phyloP scores from a whole-genome alignment of 2,888 invertebrate genomes.

The Nesidiocoris tenuis region DNA sequence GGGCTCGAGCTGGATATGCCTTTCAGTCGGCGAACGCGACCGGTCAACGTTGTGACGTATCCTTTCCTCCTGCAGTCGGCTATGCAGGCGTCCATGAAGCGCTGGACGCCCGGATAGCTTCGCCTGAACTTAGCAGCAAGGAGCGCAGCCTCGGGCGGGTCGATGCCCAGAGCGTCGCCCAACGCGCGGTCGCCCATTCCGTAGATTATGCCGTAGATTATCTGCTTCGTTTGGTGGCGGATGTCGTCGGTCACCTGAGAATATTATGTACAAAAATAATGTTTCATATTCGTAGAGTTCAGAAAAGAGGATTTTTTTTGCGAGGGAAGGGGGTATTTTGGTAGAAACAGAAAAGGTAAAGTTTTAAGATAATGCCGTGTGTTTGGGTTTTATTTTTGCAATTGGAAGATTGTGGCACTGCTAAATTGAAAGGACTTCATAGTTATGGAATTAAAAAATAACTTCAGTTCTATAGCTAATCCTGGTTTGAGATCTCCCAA shows the following conservation, averaged over 20 bases:
- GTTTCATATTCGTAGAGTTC: no score
- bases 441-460: no score
- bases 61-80: conserved; percentile 69
- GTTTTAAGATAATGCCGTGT: no score
- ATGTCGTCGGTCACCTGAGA: conserved; percentile 72
- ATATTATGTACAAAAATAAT: no score
- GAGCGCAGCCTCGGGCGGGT: conserved; percentile 70
- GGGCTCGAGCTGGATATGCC: conserved; percentile 66
- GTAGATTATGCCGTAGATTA: conserved; percentile 96
- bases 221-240: conserved; percentile 84
- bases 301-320: no score
- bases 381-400: no score
- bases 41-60: conserved; percentile 80
- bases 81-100: conserved; percentile 62
- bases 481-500: no score
- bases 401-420: no score
- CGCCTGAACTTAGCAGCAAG: conserved; percentile 81
- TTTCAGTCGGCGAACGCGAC: conserved; percentile 75
- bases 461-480: no score
- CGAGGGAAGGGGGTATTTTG: no score
- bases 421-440: no score
- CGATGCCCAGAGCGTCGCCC: conserved; percentile 69
- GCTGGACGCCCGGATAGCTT: conserved; percentile 62
- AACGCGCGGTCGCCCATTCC: conserved; percentile 89
- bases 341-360: no score